Conservation (phyloP, 1,140 invertebrate genomes). For the Papilio xuthus region DNA sequence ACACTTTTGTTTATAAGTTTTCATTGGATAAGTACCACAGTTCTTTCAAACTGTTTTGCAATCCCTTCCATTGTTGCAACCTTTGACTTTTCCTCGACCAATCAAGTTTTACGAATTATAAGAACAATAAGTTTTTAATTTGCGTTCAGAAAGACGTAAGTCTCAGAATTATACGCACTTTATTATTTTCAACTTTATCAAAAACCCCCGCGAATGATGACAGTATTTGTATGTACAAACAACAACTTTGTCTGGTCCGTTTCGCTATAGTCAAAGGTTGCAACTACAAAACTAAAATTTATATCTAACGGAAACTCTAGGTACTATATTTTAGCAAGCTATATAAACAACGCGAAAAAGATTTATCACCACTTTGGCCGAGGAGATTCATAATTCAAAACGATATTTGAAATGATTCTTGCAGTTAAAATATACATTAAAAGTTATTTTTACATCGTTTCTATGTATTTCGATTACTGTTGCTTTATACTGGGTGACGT, state of each 20-base stretch:
- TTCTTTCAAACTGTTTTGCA: not conserved
- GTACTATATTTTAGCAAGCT: not conserved
- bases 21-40: not conserved
- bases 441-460: not conserved
- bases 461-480: not conserved
- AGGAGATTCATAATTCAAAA: slow-evolving; percentile 22
- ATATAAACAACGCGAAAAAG: slow-evolving; percentile 13
- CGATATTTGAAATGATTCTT: slow-evolving; percentile 10
- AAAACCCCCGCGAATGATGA: too few relatives aligned
- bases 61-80: too few relatives aligned
- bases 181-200: too few relatives aligned
- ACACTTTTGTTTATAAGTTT: not conserved
- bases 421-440: slow-evolving; percentile 14
- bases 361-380: slow-evolving; percentile 16
- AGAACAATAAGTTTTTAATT: too few relatives aligned
- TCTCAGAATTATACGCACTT: too few relatives aligned
- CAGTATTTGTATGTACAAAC: too few relatives aligned
- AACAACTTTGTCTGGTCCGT: too few relatives aligned
- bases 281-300: not conserved
- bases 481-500: not conserved
- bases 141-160: too few relatives aligned
- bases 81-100: too few relatives aligned
- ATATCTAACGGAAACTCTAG: not conserved
- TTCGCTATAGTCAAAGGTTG: not conserved
- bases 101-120: too few relatives aligned